Base-by-base conservation (phyloP, 2,888 invertebrate genomes). In the Heliconius cydno region DNA sequence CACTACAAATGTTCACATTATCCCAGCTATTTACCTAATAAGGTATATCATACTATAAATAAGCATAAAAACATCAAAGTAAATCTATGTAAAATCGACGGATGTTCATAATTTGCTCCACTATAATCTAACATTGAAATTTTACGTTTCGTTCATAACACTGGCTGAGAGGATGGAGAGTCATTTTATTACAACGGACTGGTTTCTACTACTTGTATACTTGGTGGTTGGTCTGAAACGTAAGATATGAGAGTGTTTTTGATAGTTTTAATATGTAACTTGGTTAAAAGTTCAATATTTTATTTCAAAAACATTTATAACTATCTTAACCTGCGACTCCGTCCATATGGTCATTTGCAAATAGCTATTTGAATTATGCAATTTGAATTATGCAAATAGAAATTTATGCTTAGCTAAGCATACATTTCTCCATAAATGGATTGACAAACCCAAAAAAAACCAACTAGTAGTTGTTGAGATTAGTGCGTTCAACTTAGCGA, bases 111-210 rank as follows among this genome's bases (percentile, higher is more conserved):
- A 79, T 79, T 38, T 76, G 65, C 76, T 57, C 66, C 74, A 57
- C 73, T 73, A 73, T 73, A 73, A 73, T 73, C 73, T 73, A 73
- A 73, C 60, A 73, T 73, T 66, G 34, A 73, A 57, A 74, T 71
- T 77, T 76, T 70, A 80, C 76, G 81, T 72, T 80, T 79, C 78
- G 77, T 77, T 79, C 81, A 79, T 76, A 79, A 71, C 46, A 70
- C 65, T 78, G 82, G 78, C 65, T 60, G 60, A n/a, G 65, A 81
- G 84, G 84, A 84, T 81, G 79, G 78, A 63, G 79, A 75, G 46
- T 78, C 83, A 80, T 84, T 83, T 84, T 84, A 84, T 84, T 83
- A 83, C 76, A 68, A 77, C 74, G 80, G 81, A 82, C 84, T 70
- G 81, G 84, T 84, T 83, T 57, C 67, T 74, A 34, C 68, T 81